Conservation (phyloP, 92 coral and sea anemone genomes). For the Parazoanthus atlanticus region DNA sequence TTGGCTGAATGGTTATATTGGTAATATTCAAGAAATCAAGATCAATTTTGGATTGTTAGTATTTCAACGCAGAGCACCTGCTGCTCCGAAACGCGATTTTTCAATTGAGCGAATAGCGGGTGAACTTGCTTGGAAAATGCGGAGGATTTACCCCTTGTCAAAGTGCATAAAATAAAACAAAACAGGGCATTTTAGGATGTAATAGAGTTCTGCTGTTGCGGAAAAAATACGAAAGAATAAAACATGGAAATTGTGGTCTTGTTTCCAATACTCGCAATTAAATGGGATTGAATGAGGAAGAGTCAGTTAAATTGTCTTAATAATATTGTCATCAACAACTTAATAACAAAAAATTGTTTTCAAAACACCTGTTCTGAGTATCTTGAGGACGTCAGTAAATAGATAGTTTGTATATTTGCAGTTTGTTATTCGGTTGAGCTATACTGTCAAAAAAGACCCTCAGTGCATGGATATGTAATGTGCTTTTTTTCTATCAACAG, state of each 20-base stretch:
- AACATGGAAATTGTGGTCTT: not conserved
- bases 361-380: slow-evolving; percentile 22
- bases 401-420: not conserved
- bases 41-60: not conserved
- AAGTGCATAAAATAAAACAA: not conserved
- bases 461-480: not conserved
- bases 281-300: slow-evolving; percentile 11
- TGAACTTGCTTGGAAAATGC: slow-evolving; percentile 5
- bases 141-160: not conserved
- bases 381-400: not conserved
- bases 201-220: slow-evolving; percentile 1
- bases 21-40: not conserved
- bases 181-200: not conserved
- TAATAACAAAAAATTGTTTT: slow-evolving; percentile 23
- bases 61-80: not conserved
- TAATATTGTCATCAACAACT: slow-evolving; percentile 4
- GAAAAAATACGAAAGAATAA: not conserved
- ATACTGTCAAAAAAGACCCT: not conserved
- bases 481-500: slow-evolving; percentile 19
- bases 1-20: not conserved
- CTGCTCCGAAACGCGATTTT: not conserved
- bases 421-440: not conserved
- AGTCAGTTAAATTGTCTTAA: slow-evolving; percentile 24
- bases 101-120: not conserved
- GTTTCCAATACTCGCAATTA: slow-evolving; percentile 18